These are phyloP conservation scores for Mesochorus sp. DNA, from an alignment of 2,888 invertebrate species.

Conservation along the genomic window DNA sequence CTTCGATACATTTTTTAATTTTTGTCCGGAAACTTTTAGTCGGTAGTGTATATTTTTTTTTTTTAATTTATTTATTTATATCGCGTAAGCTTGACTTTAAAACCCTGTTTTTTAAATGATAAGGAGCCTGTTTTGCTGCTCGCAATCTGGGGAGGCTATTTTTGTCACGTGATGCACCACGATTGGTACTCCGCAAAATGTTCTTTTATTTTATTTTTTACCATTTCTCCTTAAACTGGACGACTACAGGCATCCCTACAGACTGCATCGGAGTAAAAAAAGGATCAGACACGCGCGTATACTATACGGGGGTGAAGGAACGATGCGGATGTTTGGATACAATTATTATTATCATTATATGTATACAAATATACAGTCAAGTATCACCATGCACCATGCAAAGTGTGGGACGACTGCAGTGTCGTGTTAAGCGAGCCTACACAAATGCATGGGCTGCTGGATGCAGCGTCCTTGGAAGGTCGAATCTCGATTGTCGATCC, in stretches of 20 bases:
- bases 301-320: conserved; percentile 5
- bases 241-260: conserved; percentile 20
- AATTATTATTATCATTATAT: conserved; percentile 7
- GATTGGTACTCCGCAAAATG: conserved; percentile 64
- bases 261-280: conserved; percentile 13
- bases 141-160: conserved; percentile 66
- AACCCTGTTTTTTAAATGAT: conserved; percentile 29
- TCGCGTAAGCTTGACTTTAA: conserved; percentile 11
- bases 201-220: conserved; percentile 41
- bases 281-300: neutral
- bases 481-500: conserved; percentile 64
- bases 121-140: conserved; percentile 35
- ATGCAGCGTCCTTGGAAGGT: conserved; percentile 75
- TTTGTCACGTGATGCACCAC: conserved; percentile 73
- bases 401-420: conserved; percentile 4
- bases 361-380: neutral
- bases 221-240: conserved; percentile 14
- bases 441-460: conserved; percentile 25
- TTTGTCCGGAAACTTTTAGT: too few relatives aligned
- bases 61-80: conserved; percentile 19
- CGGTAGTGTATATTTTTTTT: neutral
- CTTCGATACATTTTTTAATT: too few relatives aligned
- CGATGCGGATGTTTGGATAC: conserved; percentile 23
- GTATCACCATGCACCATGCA: neutral
- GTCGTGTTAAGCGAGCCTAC: neutral